Evolutionary conservation across 2,797 vertebrate species (phyloP).

Genomic region (Carcharodon carcharias): DNA sequence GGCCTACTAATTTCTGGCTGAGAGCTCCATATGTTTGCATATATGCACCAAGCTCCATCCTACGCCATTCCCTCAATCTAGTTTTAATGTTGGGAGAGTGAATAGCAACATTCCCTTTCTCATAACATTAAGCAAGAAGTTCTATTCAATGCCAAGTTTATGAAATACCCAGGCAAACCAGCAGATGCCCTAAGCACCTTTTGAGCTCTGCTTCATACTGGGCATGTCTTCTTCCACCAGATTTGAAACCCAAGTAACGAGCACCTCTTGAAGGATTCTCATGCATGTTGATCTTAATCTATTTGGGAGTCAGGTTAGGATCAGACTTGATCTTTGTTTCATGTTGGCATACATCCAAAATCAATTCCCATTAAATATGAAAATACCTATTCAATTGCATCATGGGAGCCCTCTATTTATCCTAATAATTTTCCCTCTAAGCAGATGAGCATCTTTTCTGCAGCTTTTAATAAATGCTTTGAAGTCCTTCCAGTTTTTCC

Average conservation of each 20-base stretch:
- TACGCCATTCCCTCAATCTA: too few species aligned
- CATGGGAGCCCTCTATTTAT: neutral
- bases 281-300: neutral
- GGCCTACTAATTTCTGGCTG: too few species aligned
- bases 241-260: neutral
- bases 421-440: neutral
- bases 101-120: too few species aligned
- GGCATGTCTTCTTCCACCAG: too few species aligned
- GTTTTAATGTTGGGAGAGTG: too few species aligned
- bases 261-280: neutral
- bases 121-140: too few species aligned
- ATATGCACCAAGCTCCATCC: too few species aligned
- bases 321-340: neutral
- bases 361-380: neutral
- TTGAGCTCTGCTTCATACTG: too few species aligned
- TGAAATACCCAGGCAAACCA: too few species aligned
- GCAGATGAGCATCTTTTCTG: neutral
- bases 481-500: neutral
- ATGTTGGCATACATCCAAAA: neutral
- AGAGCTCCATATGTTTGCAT: too few species aligned
- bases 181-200: too few species aligned
- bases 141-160: too few species aligned
- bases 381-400: neutral
- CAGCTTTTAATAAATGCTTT: neutral
- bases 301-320: neutral